Base-by-base conservation (phyloP, 2,888 invertebrate genomes). In the Bhutanitis thaidina region DNA sequence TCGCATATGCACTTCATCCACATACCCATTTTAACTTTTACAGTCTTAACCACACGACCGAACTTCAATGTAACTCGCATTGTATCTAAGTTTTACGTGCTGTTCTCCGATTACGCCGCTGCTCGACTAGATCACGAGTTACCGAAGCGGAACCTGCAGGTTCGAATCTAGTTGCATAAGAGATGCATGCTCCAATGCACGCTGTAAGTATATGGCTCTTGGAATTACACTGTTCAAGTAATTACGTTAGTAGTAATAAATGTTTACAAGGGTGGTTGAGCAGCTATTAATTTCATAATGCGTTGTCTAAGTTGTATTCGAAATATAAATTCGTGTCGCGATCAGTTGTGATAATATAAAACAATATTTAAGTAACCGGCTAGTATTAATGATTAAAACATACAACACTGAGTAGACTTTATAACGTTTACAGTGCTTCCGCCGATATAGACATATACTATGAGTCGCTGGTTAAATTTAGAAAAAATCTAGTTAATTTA, bases 1-100 rank as follows among this genome's bases (percentile, higher is more conserved):
- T 69, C 60, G 54, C 67, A 68, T 32, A 71, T 60, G 52, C 69
- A 73, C 50, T 71, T 69, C 7, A 74, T 62, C 75, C 74, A 77
- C 60, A 71, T 60, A 56, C 65, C 69, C 62, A 70, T 67, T 61
- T 52, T 43, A 34, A 43, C 35, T 44, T 43, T 35, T n/a, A 15
- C 38, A 9, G 39, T 27, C 14, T 39, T 39, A 30, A 51, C 15
- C 9, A 38, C 43, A 27, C 52, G 41, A 43, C 43, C 32, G 13
- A 43, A 37, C 34, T 40, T 51, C 20, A 16, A 30, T 34, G 39
- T 30, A 14, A 34, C n/a, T 48, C 35, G 29, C 48, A 53, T 43
- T 41, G 39, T 29, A 36, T 14, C 37, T 12, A 39, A 36, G 7
- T 27, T 36, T 10, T 34, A 37, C 43, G n/a, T 25, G 35, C 16